Evolutionary conservation across 2,888 invertebrate genomes (phyloP), one percentile per base, ranked within the genome.

Genomic region (Trypoxylon attenuatum): DNA sequence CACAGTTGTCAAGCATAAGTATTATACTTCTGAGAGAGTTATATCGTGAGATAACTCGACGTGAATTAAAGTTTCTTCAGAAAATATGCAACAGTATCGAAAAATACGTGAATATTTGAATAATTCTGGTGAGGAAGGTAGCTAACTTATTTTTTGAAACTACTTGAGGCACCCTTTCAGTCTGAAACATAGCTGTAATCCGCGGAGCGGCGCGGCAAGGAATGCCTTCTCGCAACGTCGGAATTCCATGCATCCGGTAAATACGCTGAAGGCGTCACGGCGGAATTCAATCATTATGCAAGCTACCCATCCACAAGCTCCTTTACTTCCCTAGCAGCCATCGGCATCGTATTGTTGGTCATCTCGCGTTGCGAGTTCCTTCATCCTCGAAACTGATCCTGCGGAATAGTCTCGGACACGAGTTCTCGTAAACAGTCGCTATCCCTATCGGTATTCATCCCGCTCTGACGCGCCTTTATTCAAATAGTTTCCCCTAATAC

Each of bases 281-380:
- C 57, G 73, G 77, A 78, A 79, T 79, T 78, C 79, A 76, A 79
- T 79, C 76, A 78, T 79, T 79, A 79, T 80, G 72, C 76, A 54
- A 60, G 62, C 67, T 64, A 53, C 57, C 70, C 47, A 59, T 57
- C 68, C 65, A 62, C 60, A 45, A 13, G 8, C 43, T 55, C 46
- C 64, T 60, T 58, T 56, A 52, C 49, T 57, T 55, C 51, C 25
- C 46, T 19, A n/a, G 41, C 19, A 52, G 49, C 56, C 50, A 47
- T 27, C 39, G 49, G 59, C 53, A 29, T 66, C 58, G 72, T 74
- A 74, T 76, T 74, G 67, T 71, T 71, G 77, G 76, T 73, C 73
- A 74, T 64, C 68, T 64, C 43, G 68, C 52, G 60, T 62, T 62
- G 51, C 62, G 52, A 56, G 62, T 52, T 61, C 59, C 62, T 55